Evolutionary conservation across 2,888 invertebrate genomes (phyloP).

Genomic region (Zonitis immaculata): DNA sequence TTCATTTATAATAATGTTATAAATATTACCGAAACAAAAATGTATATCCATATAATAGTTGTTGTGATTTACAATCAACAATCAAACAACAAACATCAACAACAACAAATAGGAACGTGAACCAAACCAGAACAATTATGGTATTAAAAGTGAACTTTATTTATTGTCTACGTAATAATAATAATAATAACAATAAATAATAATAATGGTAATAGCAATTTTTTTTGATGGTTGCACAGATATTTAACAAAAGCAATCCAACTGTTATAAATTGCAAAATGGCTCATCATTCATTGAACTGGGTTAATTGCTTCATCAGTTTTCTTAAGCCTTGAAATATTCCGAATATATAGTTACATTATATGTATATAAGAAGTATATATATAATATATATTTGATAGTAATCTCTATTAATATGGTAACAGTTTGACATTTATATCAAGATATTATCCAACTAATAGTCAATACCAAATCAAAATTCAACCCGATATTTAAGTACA

Average conservation of each 20-base stretch:
- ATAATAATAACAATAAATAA: no score
- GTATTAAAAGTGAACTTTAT: background rate
- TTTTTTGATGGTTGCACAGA: conserved; percentile 10
- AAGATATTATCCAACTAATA: conserved; percentile 6
- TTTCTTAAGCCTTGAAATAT: conserved; percentile 28
- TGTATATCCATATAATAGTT: no score
- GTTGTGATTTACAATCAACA: no score
- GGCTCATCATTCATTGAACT: conserved; percentile 26
- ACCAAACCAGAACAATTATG: background rate
- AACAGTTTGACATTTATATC: conserved; percentile 14
- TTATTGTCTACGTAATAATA: background rate
- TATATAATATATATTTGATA: no score
- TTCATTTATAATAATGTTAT: background rate
- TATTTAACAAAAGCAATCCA: conserved; percentile 15
- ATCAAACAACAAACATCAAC: background rate
- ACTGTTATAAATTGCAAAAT: conserved; percentile 20
- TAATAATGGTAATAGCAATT: conserved; percentile 12
- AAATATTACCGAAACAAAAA: background rate
- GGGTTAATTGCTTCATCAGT: conserved; percentile 32
- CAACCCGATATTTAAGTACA: no score
- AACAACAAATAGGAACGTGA: background rate
- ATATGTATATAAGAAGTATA: no score
- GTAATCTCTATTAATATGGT: conserved; percentile 9
- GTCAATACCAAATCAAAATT: conserved; percentile 3
- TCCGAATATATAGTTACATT: conserved; percentile 17